Percentiles rank a stretch among this genome's conserved stretches.
Conservation (phyloP, 2,888 invertebrate species). For the Philonicus albiceps region DNA sequence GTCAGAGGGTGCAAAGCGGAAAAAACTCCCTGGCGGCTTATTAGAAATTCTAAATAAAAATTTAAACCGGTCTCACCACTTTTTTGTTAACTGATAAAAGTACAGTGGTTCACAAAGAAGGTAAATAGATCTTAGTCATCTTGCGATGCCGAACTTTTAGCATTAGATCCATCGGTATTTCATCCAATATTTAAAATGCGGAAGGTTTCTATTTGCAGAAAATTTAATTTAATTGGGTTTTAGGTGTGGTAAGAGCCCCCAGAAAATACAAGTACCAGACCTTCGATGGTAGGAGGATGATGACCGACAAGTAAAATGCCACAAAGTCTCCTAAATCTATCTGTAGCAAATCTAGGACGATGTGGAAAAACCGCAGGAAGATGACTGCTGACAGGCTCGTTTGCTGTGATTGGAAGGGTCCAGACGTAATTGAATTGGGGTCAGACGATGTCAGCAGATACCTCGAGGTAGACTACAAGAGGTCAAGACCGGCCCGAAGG, state of each 20-base stretch:
- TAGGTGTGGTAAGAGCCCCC: neutral
- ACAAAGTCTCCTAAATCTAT: neutral
- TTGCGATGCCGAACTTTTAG: neutral
- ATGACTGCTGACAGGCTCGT: neutral
- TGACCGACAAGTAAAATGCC: neutral
- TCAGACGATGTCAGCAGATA: neutral
- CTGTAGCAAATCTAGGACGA: neutral
- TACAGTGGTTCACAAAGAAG: neutral
- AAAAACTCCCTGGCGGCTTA: neutral
- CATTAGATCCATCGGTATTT: neutral
- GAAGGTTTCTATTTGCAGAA: neutral
- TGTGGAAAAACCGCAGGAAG: neutral
- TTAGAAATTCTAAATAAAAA: neutral
- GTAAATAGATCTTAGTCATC: neutral
- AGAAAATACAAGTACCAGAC: neutral
- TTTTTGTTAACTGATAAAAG: neutral
- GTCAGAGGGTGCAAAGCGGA: neutral
- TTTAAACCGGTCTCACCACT: neutral
- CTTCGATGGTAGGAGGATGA: neutral
- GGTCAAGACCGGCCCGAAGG: neutral
- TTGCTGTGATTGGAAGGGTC: neutral
- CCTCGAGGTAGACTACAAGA: neutral
- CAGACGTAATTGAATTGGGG: constrained; percentile 5
- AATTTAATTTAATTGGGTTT: neutral
- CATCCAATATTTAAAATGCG: neutral